Evolutionary conservation across 2,113 vertebrate genomes (phyloP), one percentile per base, ranked within the genome.

Genomic region (Plotosus lineatus): DNA sequence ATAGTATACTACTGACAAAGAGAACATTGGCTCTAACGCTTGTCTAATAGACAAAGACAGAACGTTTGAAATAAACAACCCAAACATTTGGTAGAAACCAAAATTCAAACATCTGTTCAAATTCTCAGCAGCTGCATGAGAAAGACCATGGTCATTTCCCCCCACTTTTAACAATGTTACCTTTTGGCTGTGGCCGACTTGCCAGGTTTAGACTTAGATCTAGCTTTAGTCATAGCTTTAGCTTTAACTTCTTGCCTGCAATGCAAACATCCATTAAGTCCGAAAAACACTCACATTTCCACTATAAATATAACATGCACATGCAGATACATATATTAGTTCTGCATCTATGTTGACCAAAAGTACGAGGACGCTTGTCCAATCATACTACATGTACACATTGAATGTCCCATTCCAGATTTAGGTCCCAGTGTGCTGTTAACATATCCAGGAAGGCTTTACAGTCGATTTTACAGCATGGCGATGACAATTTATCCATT

Each of bases 181-280:
- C 96, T 96, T 93, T 93, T 94, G 85, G 19, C 72, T 78, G 88
- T 84, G 87, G 90, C 92, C 84, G 92, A 1, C 82, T 88, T 92
- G 93, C 91, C 91, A 83, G 86, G 87, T 92, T 93, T 94, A 94
- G 60, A 89, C 78, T 91, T 93, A 94, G 69, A 86, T 72, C 92
- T 95, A 94, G 92, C 90, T 93, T 95, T 96, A 94, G 79, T 53
- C 38, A 75, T 82, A 83, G 91, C 83, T 90, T 90, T 90, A 90
- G 90, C 88, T 90, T 95, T 95, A 92, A 90, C 77, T 86, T 90
- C 80, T 89, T 85, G 92, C 93, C 97, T 97, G 95, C 88, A 96
- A 97, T 86, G 94, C 90, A 95, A 93, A 95, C 93, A 94, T 15
- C 85, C 82, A 89, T 91, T 90, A 93, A 77, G 81, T 55, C 66